Evolutionary conservation across 2,888 invertebrate species (phyloP).

Genomic region (Sarcophaga variegata): DNA sequence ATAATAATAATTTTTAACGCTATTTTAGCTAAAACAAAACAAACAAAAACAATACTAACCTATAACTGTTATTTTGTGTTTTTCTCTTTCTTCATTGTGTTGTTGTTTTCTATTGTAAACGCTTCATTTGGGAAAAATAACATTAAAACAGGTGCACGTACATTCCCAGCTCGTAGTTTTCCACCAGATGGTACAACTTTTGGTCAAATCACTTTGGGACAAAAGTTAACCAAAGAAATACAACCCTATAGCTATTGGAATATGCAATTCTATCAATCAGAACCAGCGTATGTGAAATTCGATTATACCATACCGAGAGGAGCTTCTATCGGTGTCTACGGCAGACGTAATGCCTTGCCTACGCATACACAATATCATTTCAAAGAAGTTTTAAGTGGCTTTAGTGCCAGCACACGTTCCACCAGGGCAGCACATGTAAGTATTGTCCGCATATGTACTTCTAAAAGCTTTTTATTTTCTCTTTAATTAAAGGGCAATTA

Average conservation of each 20-base stretch:
- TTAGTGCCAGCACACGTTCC: conserved; percentile 92
- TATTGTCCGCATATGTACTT: conserved; percentile 74
- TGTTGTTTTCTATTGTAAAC: conserved; percentile 13
- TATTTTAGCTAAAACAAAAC: neutral
- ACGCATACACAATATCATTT: conserved; percentile 98
- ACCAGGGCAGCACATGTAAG: conserved; percentile 94
- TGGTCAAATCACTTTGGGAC: conserved; percentile 93
- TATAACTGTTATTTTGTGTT: conserved; percentile 55
- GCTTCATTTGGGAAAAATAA: conserved; percentile 41
- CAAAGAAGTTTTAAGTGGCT: conserved; percentile 94
- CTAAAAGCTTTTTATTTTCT: neutral
- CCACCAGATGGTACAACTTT: conserved; percentile 97
- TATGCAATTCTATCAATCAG: conserved; percentile 97
- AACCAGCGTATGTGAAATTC: conserved; percentile 96
- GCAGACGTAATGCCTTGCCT: conserved; percentile 95
- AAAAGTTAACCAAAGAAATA: conserved; percentile 93
- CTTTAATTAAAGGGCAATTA: conserved; percentile 19
- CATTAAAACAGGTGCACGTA: conserved; percentile 87
- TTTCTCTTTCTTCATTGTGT: conserved; percentile 47
- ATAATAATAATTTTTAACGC: conserved; percentile 16
- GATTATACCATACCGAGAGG: conserved; percentile 96
- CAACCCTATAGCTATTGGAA: conserved; percentile 98
- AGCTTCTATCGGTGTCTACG: conserved; percentile 97
- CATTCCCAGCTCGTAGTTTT: conserved; percentile 94
- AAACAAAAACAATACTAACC: conserved; percentile 62